Evolutionary conservation across 2,113 vertebrate species (phyloP), one percentile per base, ranked within the genome.

Genomic region (Takifugu flavidus): DNA sequence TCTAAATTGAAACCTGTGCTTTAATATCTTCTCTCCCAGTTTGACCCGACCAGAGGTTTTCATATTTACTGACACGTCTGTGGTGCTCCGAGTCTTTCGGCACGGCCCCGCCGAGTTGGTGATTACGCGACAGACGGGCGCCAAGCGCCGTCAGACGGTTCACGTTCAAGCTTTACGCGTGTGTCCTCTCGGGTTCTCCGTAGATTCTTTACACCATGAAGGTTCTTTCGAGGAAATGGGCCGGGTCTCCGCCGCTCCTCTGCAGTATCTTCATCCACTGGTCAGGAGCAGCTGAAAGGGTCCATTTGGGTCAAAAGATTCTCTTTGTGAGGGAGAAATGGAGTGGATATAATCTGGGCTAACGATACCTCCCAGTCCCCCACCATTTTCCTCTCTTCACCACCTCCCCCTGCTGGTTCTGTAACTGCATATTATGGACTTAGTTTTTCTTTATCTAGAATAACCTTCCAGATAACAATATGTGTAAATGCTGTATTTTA

Each of bases 301-400:
- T 64, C 25, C 0, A 49, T 59, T 79, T 82, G 79, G 70, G 78
- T 75, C 77, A 56, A 77, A 15, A 59, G 25, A 56, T 75, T 83
- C 59, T 64, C 64, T 85, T 90, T 91, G 84, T 89, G 71, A 78
- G 0, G 0, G 54, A 78, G 80, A 91, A 90, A 90, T 88, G 82
- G 78, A 76, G 77, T 88, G 86, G 72, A 67, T 66, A 54, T 84
- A 83, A 89, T 85, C 72, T 34, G n/a, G 57, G 75, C 83, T 77
- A 55, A 4, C 80, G 77, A 76, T 83, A 82, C 65, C 56, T 81
- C 72, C 70, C 58, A 13, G 49, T 5, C 28, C 14, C 59, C 34
- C 62, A 11, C 39, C 11, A 43, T 61, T 34, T 27, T 46, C 44
- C 44, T 12, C 44, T 46, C 4, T 13, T 46, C 6, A 8, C 42